Conservation (phyloP, 2,888 invertebrate species). For the Phengaris arion region DNA sequence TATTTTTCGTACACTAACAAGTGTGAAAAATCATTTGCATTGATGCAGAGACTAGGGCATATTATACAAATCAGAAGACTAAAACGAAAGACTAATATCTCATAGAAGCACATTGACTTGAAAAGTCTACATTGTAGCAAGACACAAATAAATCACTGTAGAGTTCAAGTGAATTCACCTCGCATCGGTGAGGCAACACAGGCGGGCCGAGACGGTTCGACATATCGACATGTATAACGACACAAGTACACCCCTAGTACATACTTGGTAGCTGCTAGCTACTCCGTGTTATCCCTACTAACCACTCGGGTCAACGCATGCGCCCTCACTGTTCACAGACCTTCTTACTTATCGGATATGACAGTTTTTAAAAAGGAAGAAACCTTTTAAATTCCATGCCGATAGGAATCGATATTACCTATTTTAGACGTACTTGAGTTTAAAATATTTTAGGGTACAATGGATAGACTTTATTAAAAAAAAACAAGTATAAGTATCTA, state of each 20-base stretch:
- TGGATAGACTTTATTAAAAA: too few species aligned
- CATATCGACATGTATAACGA: constrained; percentile 33
- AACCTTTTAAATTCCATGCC: not conserved
- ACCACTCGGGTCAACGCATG: constrained; percentile 56
- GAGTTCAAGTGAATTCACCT: constrained; percentile 25
- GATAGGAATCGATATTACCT: too few species aligned
- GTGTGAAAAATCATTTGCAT: not conserved
- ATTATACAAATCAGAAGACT: not conserved
- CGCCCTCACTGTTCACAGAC: constrained; percentile 43
- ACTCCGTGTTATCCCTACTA: constrained; percentile 45
- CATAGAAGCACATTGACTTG: not conserved
- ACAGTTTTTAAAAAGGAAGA: constrained; percentile 5
- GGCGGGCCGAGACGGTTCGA: constrained; percentile 28
- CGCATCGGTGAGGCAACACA: constrained; percentile 23
- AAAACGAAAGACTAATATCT: not conserved
- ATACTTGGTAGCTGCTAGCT: constrained; percentile 42
- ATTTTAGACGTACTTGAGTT: too few species aligned
- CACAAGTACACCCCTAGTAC: constrained; percentile 39
- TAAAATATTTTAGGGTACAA: too few species aligned
- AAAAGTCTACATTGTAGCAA: not conserved
- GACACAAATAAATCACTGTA: constrained; percentile 14
- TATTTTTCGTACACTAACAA: too few species aligned
- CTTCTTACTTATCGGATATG: constrained; percentile 29
- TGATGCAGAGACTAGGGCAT: not conserved
- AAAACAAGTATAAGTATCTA: too few species aligned